A percentile compares a stretch with the other conserved stretches of the same genome.
Conservation (phyloP, 2,888 invertebrate species). For the Acholoe squamosa region DNA sequence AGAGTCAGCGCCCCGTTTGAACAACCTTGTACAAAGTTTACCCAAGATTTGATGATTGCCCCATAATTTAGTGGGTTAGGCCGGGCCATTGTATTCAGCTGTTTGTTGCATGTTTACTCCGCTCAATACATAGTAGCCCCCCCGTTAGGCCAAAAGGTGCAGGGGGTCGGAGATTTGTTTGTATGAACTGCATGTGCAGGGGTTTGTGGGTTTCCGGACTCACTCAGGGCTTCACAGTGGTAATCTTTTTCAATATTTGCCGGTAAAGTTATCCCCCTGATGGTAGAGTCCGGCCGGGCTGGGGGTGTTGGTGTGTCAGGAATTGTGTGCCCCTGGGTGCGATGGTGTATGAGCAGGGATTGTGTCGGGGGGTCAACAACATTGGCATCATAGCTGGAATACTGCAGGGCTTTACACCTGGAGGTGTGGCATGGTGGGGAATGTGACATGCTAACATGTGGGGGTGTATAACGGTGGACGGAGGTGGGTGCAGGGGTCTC, state of each 20-base stretch:
- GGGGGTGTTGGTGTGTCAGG: background rate
- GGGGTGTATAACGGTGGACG: too few relatives aligned
- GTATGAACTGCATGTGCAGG: conserved; percentile 15
- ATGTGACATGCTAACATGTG: too few relatives aligned
- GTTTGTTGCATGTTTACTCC: conserved; percentile 11
- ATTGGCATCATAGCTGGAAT: background rate
- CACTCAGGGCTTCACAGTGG: background rate
- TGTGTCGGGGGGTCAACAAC: background rate
- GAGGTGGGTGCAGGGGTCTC: too few relatives aligned
- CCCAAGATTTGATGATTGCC: conserved; percentile 49
- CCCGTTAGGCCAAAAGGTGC: background rate
- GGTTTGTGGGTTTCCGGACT: conserved; percentile 6
- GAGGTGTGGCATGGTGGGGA: background rate
- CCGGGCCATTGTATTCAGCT: background rate
- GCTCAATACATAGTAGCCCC: background rate
- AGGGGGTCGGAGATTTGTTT: background rate
- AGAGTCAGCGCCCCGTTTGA: background rate
- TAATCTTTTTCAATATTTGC: conserved; percentile 57
- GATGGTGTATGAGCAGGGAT: background rate
- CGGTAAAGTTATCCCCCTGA: conserved; percentile 30
- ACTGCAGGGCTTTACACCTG: background rate
- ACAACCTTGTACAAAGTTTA: conserved; percentile 50
- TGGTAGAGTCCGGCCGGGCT: background rate
- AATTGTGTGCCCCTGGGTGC: background rate
- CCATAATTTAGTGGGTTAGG: conserved; percentile 46